phyloP scores from a whole-genome alignment of 2,797 vertebrate species.

The Lindbergichthys nudifrons region DNA sequence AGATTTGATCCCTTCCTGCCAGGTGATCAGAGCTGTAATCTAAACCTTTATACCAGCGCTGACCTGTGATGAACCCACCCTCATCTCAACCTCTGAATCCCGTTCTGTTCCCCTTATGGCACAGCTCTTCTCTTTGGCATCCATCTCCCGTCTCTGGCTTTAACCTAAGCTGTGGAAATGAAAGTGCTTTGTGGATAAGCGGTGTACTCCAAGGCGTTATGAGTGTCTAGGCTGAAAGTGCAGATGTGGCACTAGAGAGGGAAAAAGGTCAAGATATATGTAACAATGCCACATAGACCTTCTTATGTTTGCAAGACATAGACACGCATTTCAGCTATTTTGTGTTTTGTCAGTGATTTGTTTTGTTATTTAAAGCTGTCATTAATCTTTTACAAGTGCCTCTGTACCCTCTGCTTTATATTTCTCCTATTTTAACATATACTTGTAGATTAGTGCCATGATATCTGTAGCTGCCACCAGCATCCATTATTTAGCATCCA shows the following conservation, averaged over 20 bases:
- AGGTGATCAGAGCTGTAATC: slow-evolving; percentile 29
- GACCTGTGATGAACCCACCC: slow-evolving; percentile 42
- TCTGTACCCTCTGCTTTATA: neutral
- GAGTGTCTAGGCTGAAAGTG: slow-evolving; percentile 48
- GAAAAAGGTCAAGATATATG: slow-evolving; percentile 45
- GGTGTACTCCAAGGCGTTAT: slow-evolving; percentile 42
- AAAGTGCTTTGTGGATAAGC: slow-evolving; percentile 64
- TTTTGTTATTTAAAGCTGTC: slow-evolving; percentile 17
- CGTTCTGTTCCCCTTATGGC: slow-evolving; percentile 37
- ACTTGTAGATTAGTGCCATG: neutral
- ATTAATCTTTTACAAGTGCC: slow-evolving; percentile 23
- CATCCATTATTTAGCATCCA: slow-evolving; percentile 19
- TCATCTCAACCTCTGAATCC: slow-evolving; percentile 21
- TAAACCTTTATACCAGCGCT: slow-evolving; percentile 30
- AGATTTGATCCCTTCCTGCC: slow-evolving; percentile 38
- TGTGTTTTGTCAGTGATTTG: slow-evolving; percentile 3
- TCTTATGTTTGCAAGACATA: slow-evolving; percentile 7
- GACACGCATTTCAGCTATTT: neutral
- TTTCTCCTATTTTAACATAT: neutral
- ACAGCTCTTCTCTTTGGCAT: slow-evolving; percentile 38
- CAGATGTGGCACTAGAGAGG: slow-evolving; percentile 55
- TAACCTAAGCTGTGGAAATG: slow-evolving; percentile 68
- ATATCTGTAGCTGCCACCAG: slow-evolving; percentile 7
- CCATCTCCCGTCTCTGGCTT: slow-evolving; percentile 35
- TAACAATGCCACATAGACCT: neutral